Conservation (phyloP, 2,797 vertebrate species). For the Helostoma temminkii region DNA sequence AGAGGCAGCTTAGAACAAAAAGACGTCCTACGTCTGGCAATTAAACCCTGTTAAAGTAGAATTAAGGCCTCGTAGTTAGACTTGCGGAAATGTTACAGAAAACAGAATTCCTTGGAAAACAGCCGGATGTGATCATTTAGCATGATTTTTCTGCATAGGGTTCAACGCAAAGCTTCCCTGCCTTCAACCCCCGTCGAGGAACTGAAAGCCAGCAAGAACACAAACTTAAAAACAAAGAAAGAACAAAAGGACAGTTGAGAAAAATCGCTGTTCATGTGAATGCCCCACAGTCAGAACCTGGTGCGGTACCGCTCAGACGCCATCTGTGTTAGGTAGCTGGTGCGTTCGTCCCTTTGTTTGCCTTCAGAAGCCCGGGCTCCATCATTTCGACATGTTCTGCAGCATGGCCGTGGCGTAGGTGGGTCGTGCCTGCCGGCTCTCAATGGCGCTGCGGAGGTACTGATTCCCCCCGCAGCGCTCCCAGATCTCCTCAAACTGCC, state of each 20-base stretch:
- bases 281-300: slow-evolving; percentile 71
- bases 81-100: slow-evolving; percentile 49
- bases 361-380: background rate
- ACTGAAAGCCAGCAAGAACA: slow-evolving; percentile 48
- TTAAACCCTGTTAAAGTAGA: slow-evolving; percentile 69
- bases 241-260: slow-evolving; percentile 64
- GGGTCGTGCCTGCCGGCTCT: slow-evolving; percentile 92
- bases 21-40: slow-evolving; percentile 45
- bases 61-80: slow-evolving; percentile 81
- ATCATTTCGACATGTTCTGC: slow-evolving; percentile 89
- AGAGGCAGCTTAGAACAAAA: slow-evolving; percentile 61
- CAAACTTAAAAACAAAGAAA: slow-evolving; percentile 54
- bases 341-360: slow-evolving; percentile 79
- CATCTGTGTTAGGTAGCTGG: slow-evolving; percentile 61
- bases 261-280: slow-evolving; percentile 80
- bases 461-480: slow-evolving; percentile 95
- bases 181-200: slow-evolving; percentile 22
- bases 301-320: slow-evolving; percentile 38
- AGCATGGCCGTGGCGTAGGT: slow-evolving; percentile 97
- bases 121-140: slow-evolving; percentile 33
- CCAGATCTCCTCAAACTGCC: slow-evolving; percentile 98
- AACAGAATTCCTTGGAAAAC: slow-evolving; percentile 43
- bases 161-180: slow-evolving; percentile 51
- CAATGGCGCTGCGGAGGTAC: slow-evolving; percentile 94
- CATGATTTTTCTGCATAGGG: slow-evolving; percentile 62